These are phyloP conservation scores for Sinohyriopsis cumingii DNA, from an alignment of 2,888 invertebrate species.

Conservation along the genomic window DNA sequence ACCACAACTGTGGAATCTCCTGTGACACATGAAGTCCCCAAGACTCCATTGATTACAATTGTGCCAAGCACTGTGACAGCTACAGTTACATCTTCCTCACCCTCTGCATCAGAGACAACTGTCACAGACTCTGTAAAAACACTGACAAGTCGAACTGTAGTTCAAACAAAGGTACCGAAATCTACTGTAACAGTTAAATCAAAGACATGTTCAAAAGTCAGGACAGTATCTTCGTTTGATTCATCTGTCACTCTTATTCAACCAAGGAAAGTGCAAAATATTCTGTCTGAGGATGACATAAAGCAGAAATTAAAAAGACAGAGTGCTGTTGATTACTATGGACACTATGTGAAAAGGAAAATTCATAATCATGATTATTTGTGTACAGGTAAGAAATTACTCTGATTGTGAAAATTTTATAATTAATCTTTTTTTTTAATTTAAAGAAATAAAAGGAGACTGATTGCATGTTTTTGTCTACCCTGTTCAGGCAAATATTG, in stretches of 20 bases:
- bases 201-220: slow-evolving; percentile 8
- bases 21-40: slow-evolving; percentile 14
- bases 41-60: slow-evolving; percentile 5
- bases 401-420: too few species aligned
- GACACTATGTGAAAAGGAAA: slow-evolving; percentile 51
- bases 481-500: too few species aligned
- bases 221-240: slow-evolving; percentile 28
- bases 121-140: neutral
- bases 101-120: slow-evolving; percentile 17
- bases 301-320: slow-evolving; percentile 61
- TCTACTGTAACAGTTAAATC: slow-evolving; percentile 5
- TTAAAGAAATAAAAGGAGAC: too few species aligned
- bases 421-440: too few species aligned
- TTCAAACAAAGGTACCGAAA: slow-evolving; percentile 4
- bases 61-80: slow-evolving; percentile 20
- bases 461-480: too few species aligned
- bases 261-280: slow-evolving; percentile 51
- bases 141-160: slow-evolving; percentile 1
- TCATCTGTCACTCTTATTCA: slow-evolving; percentile 47
- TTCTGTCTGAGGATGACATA: slow-evolving; percentile 58
- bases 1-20: slow-evolving; percentile 6
- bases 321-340: slow-evolving; percentile 57
- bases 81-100: slow-evolving; percentile 17
- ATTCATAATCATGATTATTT: slow-evolving; percentile 53
- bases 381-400: slow-evolving; percentile 46